Percentiles rank a stretch among this genome's conserved stretches.
Conservation (phyloP, 1,140 invertebrate species). For the Pteromalus puparum region DNA sequence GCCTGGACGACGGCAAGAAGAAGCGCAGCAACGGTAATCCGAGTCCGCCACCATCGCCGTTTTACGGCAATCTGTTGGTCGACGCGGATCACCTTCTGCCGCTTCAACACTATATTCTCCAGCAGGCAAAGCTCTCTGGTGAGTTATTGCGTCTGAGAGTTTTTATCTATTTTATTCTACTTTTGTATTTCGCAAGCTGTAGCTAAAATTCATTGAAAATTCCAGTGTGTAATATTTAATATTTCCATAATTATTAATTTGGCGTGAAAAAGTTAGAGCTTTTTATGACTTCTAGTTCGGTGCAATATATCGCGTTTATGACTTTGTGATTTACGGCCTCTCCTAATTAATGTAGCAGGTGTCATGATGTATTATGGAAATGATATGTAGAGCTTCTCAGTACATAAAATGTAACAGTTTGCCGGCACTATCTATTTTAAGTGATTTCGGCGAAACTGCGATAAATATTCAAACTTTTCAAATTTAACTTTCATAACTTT, state of each 20-base stretch:
- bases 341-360: neutral
- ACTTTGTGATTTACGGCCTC: neutral
- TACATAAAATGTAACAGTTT: neutral
- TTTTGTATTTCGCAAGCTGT: neutral
- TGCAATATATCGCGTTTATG: neutral
- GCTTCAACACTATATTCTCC: conserved; percentile 91
- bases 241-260: neutral
- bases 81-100: conserved; percentile 83
- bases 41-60: conserved; percentile 72
- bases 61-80: conserved; percentile 67
- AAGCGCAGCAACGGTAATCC: conserved; percentile 72
- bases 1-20: conserved; percentile 64
- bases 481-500: too few relatives aligned
- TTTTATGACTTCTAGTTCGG: neutral
- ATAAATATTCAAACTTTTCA: neutral
- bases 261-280: neutral
- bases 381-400: neutral
- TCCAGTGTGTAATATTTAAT: too few relatives aligned
- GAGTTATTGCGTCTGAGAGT: neutral
- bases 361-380: neutral
- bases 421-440: neutral
- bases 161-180: neutral
- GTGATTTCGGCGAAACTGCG: neutral
- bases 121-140: conserved; percentile 87
- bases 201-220: too few relatives aligned